Evolutionary conservation across 2,888 invertebrate species (phyloP), one percentile per base, ranked within the genome.

Genomic region (Orthosia gracilis): DNA sequence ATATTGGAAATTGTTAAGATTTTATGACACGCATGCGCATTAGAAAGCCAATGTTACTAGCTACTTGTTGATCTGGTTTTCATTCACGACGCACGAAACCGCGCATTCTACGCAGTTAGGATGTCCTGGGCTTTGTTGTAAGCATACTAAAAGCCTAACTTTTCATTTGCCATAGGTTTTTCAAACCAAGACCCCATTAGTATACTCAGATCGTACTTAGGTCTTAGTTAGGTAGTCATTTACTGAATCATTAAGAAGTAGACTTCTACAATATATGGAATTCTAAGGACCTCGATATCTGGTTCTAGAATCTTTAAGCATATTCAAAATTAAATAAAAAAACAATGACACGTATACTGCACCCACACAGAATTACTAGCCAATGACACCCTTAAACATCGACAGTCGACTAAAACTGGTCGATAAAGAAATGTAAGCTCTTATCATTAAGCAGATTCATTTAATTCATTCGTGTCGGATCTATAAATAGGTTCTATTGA

Each of bases 31-130:
- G 93, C 94, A 91, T 93, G 95, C 94, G 94, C 91, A 78, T 66
- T 72, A 61, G 69, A 72, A 77, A 84, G 81, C 83, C 84, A 79
- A 88, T 84, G 73, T 85, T 89, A 90, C 89, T 86, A 88, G 88
- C 93, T 94, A 96, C 96, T 96, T 96, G 96, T 96, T 96, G 96
- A 95, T 90, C 91, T 85, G 87, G 79, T 86, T 92, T 95, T 93
- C 96, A 96, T 96, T 96, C 95, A 96, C 91, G 84, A 93, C 94
- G 93, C 92, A 93, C 82, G 80, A 82, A 79, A 84, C 88, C 92
- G 94, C 94, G 94, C 95, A 94, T 89, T 90, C 91, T 93, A 93
- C 94, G 93, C 92, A 92, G 90, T 92, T 89, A 87, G 82, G n/a
- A 73, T 69, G 73, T 80, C 73, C 74, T 77, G 59, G 80, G 83